phyloP scores from a whole-genome alignment of 2,113 vertebrate species.

The Electrona antarctica region DNA sequence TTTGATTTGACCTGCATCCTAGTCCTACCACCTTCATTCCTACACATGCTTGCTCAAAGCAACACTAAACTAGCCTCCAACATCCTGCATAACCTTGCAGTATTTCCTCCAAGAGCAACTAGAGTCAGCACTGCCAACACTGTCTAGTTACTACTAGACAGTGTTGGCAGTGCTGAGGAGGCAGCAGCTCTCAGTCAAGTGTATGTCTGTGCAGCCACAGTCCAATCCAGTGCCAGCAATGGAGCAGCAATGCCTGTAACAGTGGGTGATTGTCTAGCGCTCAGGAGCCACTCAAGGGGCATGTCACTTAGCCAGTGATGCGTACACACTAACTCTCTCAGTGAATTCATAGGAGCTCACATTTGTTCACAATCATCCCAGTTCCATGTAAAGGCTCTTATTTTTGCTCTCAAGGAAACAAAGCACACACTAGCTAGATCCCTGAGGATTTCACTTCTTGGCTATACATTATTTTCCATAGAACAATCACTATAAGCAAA shows the following conservation, averaged over 20 bases:
- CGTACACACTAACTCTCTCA: constrained; percentile 57
- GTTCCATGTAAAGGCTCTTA: constrained; percentile 44
- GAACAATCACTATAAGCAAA: constrained; percentile 36
- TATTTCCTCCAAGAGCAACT: neutral
- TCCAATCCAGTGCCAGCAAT: constrained; percentile 35
- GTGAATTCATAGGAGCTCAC: constrained; percentile 55
- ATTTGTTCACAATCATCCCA: constrained; percentile 42
- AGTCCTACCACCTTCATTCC: too few relatives aligned
- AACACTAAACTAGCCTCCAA: too few relatives aligned
- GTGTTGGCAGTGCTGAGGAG: neutral
- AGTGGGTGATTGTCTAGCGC: constrained; percentile 67
- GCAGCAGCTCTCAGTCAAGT: constrained; percentile 21
- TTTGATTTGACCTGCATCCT: too few relatives aligned
- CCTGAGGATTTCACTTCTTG: constrained; percentile 24
- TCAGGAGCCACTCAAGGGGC: constrained; percentile 33
- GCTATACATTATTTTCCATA: constrained; percentile 35
- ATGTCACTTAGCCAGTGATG: constrained; percentile 66
- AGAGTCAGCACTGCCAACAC: neutral
- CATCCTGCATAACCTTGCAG: neutral
- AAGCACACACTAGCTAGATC: neutral
- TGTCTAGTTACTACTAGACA: too few relatives aligned
- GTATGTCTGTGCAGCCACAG: constrained; percentile 25
- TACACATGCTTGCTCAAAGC: too few relatives aligned
- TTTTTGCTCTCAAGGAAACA: constrained; percentile 40
- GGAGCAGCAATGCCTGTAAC: constrained; percentile 54